Conservation (phyloP, 2,797 vertebrate species). For the Aldrovandia affinis region DNA sequence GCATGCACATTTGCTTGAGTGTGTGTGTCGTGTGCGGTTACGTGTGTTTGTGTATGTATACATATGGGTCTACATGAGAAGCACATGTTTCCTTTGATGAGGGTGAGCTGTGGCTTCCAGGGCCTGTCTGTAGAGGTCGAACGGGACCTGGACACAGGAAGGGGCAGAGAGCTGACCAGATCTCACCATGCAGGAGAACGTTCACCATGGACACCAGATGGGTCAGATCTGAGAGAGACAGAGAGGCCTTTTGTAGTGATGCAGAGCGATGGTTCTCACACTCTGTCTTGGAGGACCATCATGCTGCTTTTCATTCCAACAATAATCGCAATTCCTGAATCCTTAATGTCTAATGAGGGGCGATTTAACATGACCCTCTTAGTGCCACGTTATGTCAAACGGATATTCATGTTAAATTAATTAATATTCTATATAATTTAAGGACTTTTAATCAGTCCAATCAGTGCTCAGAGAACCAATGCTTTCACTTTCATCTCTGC, state of each 20-base stretch:
- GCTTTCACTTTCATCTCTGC: too few relatives aligned
- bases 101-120: conserved; percentile 37
- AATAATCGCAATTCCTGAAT: too few relatives aligned
- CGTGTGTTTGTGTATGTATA: background rate
- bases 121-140: conserved; percentile 45
- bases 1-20: background rate
- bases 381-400: too few relatives aligned
- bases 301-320: too few relatives aligned
- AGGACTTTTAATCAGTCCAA: too few relatives aligned
- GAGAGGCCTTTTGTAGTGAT: background rate
- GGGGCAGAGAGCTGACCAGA: conserved; percentile 43
- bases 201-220: conserved; percentile 45
- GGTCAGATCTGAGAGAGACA: conserved; percentile 45
- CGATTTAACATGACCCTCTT: too few relatives aligned
- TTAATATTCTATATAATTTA: too few relatives aligned
- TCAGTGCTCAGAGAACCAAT: too few relatives aligned
- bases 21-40: background rate
- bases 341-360: too few relatives aligned
- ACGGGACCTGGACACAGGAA: conserved; percentile 38
- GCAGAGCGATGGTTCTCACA: background rate
- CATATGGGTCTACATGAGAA: conserved; percentile 42
- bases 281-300: too few relatives aligned
- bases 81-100: conserved; percentile 42
- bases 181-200: conserved; percentile 45
- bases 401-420: too few relatives aligned